phyloP scores from a whole-genome alignment of 2,797 vertebrate species.

The Scarus forsteni region DNA sequence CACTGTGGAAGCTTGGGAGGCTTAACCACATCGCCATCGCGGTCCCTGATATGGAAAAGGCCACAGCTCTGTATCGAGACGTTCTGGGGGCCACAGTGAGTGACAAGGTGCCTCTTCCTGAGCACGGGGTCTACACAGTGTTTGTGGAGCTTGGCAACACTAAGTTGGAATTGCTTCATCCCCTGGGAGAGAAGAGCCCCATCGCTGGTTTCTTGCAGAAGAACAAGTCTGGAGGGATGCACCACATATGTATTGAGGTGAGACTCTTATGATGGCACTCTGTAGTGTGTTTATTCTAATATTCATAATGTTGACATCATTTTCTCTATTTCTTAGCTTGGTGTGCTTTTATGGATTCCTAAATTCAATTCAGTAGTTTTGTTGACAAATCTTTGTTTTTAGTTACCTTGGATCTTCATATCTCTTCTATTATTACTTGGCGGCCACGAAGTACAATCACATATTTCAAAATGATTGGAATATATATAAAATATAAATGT shows the following conservation, averaged over 20 bases:
- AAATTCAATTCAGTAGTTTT: neutral
- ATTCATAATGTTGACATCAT: too few relatives aligned
- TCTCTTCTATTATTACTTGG: too few relatives aligned
- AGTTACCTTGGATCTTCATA: too few relatives aligned
- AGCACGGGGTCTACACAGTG: slow-evolving; percentile 94
- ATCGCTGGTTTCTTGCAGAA: slow-evolving; percentile 93
- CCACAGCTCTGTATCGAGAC: slow-evolving; percentile 89
- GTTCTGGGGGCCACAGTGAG: slow-evolving; percentile 93
- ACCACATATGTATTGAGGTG: slow-evolving; percentile 98
- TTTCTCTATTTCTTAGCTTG: too few relatives aligned
- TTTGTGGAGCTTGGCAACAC: slow-evolving; percentile 97
- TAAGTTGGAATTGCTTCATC: slow-evolving; percentile 95
- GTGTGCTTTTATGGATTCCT: too few relatives aligned
- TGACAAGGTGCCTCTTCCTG: slow-evolving; percentile 86
- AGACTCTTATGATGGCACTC: slow-evolving; percentile 1
- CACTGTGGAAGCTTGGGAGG: slow-evolving; percentile 92
- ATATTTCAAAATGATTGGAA: too few relatives aligned
- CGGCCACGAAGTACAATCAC: too few relatives aligned
- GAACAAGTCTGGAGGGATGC: slow-evolving; percentile 95
- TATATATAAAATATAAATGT: too few relatives aligned
- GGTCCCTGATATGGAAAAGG: slow-evolving; percentile 92
- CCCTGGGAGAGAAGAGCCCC: slow-evolving; percentile 92
- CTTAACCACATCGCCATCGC: slow-evolving; percentile 96
- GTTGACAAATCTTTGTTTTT: too few relatives aligned
- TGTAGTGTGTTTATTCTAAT: neutral